Conservation (phyloP, 2,888 invertebrate genomes). For the Netelia fuscicornis region DNA sequence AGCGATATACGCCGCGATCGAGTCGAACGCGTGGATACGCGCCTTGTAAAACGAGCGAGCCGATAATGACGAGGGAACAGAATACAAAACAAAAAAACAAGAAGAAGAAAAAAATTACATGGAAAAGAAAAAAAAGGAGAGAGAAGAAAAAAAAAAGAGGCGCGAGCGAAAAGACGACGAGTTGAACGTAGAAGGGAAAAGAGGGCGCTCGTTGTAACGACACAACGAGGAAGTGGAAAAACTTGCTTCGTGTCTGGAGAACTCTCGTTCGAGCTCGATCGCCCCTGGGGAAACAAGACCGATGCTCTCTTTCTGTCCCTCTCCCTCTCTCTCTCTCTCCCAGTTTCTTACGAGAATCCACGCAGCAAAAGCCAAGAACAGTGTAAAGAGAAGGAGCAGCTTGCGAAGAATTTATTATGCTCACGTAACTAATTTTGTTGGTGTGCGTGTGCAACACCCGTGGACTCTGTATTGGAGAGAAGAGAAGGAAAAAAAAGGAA, state of each 20-base stretch:
- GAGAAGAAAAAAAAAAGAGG: slow-evolving; percentile 1
- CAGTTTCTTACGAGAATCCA: slow-evolving; percentile 4
- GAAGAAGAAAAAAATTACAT: slow-evolving; percentile 14
- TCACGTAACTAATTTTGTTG: slow-evolving; percentile 62
- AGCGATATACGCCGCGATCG: slow-evolving; percentile 12
- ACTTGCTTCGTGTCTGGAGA: slow-evolving; percentile 33
- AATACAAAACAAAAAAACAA: background rate
- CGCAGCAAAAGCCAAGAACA: slow-evolving; percentile 23
- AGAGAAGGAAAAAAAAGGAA: slow-evolving; percentile 12
- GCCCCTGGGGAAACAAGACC: background rate
- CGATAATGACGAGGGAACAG: slow-evolving; percentile 49
- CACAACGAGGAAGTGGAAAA: slow-evolving; percentile 61
- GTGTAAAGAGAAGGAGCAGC: slow-evolving; percentile 41
- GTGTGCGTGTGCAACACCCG: slow-evolving; percentile 22
- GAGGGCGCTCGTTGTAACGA: slow-evolving; percentile 51
- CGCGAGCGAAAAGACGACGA: slow-evolving; percentile 56
- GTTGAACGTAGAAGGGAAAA: slow-evolving; percentile 32
- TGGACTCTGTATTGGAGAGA: slow-evolving; percentile 6
- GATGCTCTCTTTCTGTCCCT: slow-evolving; percentile 4
- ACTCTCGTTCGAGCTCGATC: slow-evolving; percentile 16
- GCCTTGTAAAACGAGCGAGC: slow-evolving; percentile 55
- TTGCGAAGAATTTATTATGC: slow-evolving; percentile 63
- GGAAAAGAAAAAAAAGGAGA: slow-evolving; percentile 23
- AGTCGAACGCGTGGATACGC: slow-evolving; percentile 47
- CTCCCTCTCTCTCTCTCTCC: background rate